Percentiles rank a stretch among this genome's conserved stretches.
phyloP scores from a whole-genome alignment of 2,797 vertebrate genomes.

The Myotis myotis region DNA sequence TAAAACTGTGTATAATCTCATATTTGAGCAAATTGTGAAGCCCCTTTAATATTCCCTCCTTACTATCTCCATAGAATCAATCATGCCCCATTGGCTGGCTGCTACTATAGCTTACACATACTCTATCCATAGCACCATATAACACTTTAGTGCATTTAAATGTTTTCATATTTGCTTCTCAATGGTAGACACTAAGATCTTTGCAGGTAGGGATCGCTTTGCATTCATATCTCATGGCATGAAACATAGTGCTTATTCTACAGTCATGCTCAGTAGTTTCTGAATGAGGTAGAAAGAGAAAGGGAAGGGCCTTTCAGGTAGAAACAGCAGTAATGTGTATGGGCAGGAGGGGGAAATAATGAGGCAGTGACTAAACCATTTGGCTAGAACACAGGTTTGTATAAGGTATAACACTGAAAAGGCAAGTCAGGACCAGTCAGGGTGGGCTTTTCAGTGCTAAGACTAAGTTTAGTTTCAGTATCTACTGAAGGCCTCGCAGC shows the following conservation, averaged over 20 bases:
- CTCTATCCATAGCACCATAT: not conserved
- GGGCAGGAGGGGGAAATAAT: not conserved
- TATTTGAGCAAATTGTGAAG: not conserved
- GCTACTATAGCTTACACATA: not conserved
- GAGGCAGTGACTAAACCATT: not conserved
- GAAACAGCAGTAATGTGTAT: conserved; percentile 4
- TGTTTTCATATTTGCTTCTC: conserved; percentile 25
- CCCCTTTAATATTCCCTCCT: not conserved
- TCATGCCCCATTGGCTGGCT: not conserved
- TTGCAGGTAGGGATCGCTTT: not conserved
- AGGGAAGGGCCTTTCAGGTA: not conserved
- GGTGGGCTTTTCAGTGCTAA: not conserved
- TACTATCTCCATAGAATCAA: not conserved
- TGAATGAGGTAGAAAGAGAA: not conserved
- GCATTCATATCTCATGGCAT: not conserved
- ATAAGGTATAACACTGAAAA: conserved; percentile 22
- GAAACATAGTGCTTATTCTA: conserved; percentile 6
- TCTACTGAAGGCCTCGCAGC: not conserved
- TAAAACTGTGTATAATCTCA: not conserved
- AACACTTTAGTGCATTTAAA: not conserved
- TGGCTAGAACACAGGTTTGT: not conserved
- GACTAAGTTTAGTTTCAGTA: conserved; percentile 33
- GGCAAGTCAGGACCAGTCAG: not conserved
- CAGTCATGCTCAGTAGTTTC: not conserved
- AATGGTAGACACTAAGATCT: not conserved